These are phyloP conservation scores for Indri indri DNA, from an alignment of 2,113 vertebrate species.

Conservation along the genomic window DNA sequence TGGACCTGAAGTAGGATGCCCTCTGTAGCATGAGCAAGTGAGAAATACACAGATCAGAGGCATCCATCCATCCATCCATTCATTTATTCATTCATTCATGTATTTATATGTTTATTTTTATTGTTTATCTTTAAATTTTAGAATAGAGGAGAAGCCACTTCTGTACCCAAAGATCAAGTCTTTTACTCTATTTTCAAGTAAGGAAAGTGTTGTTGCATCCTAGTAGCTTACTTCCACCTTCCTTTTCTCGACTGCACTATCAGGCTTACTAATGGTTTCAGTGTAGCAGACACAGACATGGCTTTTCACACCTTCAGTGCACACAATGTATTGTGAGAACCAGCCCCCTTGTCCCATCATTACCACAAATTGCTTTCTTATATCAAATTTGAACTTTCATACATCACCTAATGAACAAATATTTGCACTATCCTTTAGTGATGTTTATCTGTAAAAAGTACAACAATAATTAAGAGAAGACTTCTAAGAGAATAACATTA, in stretches of 20 bases:
- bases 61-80: too few relatives aligned
- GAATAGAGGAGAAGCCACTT: not conserved
- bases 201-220: not conserved
- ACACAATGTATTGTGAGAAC: not conserved
- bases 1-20: not conserved
- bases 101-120: not conserved
- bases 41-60: too few relatives aligned
- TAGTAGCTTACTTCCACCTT: not conserved
- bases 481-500: not conserved
- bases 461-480: not conserved
- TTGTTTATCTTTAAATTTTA: not conserved
- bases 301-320: not conserved
- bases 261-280: not conserved
- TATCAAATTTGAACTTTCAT: not conserved
- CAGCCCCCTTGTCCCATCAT: not conserved
- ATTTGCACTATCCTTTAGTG: not conserved
- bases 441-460: not conserved
- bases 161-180: not conserved
- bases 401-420: not conserved
- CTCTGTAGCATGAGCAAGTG: not conserved
- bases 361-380: not conserved
- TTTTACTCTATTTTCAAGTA: not conserved
- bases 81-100: not conserved
- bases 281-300: not conserved
- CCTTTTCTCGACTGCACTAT: not conserved